These are phyloP conservation scores for Odontocolon sp. DNA, from an alignment of 2,888 invertebrate genomes.

Conservation along the genomic window DNA sequence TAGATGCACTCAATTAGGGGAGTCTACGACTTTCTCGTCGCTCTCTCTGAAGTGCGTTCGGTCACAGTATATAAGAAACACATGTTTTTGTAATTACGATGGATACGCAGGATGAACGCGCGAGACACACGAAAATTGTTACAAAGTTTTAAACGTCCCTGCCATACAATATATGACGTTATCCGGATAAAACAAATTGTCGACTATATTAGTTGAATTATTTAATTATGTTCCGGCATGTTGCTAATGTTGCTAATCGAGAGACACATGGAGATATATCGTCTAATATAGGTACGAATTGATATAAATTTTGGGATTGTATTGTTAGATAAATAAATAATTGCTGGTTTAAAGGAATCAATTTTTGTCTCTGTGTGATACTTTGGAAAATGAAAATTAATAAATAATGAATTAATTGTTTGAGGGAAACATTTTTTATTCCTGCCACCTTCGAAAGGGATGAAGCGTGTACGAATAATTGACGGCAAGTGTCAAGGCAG, in stretches of 20 bases:
- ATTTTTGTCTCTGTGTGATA: no score
- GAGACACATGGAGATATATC: background rate
- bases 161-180: conserved; percentile 21
- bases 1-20: conserved; percentile 54
- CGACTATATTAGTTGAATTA: conserved; percentile 18
- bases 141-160: background rate
- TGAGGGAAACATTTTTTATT: no score
- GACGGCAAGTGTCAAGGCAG: conserved; percentile 38
- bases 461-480: conserved; percentile 4
- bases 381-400: no score
- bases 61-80: conserved; percentile 22
- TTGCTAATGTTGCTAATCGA: background rate
- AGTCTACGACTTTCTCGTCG: background rate
- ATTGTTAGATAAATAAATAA: no score
- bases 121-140: conserved; percentile 11
- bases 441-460: background rate
- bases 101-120: conserved; percentile 23
- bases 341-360: no score
- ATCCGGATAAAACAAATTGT: background rate
- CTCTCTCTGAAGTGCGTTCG: conserved; percentile 1
- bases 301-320: background rate
- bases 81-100: conserved; percentile 55
- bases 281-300: background rate
- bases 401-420: no score
- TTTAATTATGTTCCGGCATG: background rate